Conservation (phyloP, 2,113 vertebrate genomes). For the Rhinolophus sinicus region DNA sequence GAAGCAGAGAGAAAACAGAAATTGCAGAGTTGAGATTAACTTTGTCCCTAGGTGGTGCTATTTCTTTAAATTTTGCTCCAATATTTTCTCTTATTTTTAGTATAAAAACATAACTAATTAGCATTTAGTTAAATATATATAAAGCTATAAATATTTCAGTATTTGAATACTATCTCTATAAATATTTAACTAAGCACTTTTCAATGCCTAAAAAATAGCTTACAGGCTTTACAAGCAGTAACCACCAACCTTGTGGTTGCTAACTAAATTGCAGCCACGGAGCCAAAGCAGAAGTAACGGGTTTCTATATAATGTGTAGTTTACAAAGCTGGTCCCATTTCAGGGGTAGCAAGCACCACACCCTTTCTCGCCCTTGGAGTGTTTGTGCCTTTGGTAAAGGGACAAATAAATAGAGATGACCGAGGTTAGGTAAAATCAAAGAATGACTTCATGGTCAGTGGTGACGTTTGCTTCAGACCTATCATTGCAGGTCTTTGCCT, state of each 20-base stretch:
- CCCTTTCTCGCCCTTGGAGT: background rate
- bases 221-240: background rate
- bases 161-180: constrained; percentile 32
- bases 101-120: constrained; percentile 41
- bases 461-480: background rate
- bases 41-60: constrained; percentile 76
- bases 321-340: background rate
- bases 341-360: background rate
- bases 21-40: background rate
- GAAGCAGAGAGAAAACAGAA: background rate
- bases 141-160: constrained; percentile 29
- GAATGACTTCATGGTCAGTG: background rate
- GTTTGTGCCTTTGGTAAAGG: background rate
- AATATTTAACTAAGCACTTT: constrained; percentile 49
- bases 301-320: background rate
- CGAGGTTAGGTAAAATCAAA: background rate
- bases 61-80: constrained; percentile 74
- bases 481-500: background rate
- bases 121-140: constrained; percentile 27
- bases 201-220: background rate
- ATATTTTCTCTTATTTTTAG: constrained; percentile 50
- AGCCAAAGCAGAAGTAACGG: background rate
- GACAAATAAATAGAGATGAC: background rate
- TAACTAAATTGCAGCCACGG: background rate
- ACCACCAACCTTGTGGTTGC: background rate